phyloP scores from a whole-genome alignment of 2,888 invertebrate species.

The Cephus pygmeus region DNA sequence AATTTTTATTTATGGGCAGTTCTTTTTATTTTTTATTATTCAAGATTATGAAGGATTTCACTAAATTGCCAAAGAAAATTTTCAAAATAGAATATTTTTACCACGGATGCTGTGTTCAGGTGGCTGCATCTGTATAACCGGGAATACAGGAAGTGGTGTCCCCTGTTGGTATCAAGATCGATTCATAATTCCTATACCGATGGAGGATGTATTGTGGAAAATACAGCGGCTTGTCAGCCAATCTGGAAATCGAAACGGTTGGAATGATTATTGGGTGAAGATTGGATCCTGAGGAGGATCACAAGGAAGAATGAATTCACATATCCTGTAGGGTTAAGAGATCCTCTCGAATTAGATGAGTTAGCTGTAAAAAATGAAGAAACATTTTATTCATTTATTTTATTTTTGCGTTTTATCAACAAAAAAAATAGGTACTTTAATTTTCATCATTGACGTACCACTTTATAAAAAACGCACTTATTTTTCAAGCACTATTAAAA shows the following conservation, averaged over 20 bases:
- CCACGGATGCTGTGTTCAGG: background rate
- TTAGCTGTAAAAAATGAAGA: background rate
- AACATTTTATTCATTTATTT: background rate
- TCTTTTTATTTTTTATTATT: no score
- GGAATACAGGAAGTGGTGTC: background rate
- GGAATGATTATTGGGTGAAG: no score
- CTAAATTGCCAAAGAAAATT: no score
- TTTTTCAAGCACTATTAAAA: no score
- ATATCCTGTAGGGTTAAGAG: conserved; percentile 49
- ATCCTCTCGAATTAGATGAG: background rate
- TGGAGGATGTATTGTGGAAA: background rate
- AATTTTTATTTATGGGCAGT: no score
- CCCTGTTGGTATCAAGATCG: no score
- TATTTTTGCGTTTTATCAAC: background rate
- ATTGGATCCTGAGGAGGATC: background rate
- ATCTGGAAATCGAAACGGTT: background rate
- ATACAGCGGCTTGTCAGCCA: background rate
- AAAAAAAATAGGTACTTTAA: no score
- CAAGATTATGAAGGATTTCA: no score
- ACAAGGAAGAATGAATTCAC: conserved; percentile 47
- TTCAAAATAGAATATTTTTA: no score
- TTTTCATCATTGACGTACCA: no score
- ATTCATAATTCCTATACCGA: no score
- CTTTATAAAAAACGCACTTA: no score
- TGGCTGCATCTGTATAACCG: background rate